Base-by-base conservation (phyloP, 1,140 invertebrate genomes). In the Globodera rostochiensis region DNA sequence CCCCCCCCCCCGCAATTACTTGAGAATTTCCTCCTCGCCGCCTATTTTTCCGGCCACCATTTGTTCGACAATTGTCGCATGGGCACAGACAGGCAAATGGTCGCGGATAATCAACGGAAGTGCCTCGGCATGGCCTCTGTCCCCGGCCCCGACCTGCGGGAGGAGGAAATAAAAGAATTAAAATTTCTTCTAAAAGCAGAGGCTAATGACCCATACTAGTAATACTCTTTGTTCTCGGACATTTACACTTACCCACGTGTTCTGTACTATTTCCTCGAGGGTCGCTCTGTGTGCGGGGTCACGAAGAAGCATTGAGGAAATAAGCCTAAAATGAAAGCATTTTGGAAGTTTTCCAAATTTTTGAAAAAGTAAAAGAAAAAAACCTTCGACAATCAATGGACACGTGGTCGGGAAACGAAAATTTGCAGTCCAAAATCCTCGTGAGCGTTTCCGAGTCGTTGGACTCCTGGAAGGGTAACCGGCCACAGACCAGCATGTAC, bases 401-500 rank as follows among this genome's bases (percentile, higher is more conserved):
- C 47, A 99, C 93, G 90, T 96, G 94, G 47, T 92, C 89, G 77
- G 97, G 96, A 86, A 98, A 94, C 73, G 94, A 94, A 90, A 98
- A 99, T 92, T 97, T 98, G 92, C 96, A 98, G 90, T 99, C 97
- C 95, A 99, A 97, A 83, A 99, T 99, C 95, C 97, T 98, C 3
- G 96, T 98, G 19, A 99, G 91, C 0, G 97, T 99, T 92, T 99
- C 97, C 88, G 95, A 98, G 90, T 99, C 97, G 91, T 98, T 99
- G 45, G 96, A 96, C 92, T 98, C 97, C 91, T 98, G 96, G 91
- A 99, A 99, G 19, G 97, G 97, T 19, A 96, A 94, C 88, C 95
- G 93, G 19, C 97, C 97, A 91, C 95, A 96, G 3, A 98, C 97
- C 86, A 99, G 91, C 97, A 98, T 99, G 91, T 96, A 99, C 46